Base-by-base conservation (phyloP, 2,888 invertebrate genomes). In the Folsomia candida region DNA sequence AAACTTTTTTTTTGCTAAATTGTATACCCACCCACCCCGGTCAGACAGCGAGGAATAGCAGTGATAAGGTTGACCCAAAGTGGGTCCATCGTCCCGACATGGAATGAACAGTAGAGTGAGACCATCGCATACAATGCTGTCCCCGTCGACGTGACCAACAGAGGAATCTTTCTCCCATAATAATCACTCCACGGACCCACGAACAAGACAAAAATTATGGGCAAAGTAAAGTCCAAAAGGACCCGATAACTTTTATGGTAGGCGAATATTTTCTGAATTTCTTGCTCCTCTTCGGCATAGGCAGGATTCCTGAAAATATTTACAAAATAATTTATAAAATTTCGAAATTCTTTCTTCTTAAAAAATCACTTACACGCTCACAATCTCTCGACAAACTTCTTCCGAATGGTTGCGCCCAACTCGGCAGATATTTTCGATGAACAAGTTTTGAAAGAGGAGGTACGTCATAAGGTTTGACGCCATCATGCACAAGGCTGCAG, bases 121-220 rank as follows among this genome's bases (percentile, higher is more conserved):
- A 47, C 47, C 47, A 47, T 9, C 18, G 47, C 9, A 18, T 47
- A 11, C 9, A 18, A 9, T 18, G 18, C 47, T 18, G 18, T 18
- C 47, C 47, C 47, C 9, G 18, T 9, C 47, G 47, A 11, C 9
- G 47, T 47, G 9, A 47, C 18, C 18, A 47, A 47, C 9, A 47
- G 47, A 11, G 79, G 75, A 0, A 78, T 57, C 58, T 80, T 81
- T 25, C 80, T 63, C 18, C 81, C 81, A 60, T 78, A 76, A 3
- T 70, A 65, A 67, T 81, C 81, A 65, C 76, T 77, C 76, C 78
- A 76, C 2, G 79, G 76, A 1, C 81, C 81, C 14, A 78, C 69
- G 51, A 80, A 74, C 14, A 80, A 22, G 18, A 80, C 76, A 26
- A 76, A 76, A 0, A 77, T 26, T 1, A 80, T 67, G 9, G 81